These are phyloP conservation scores for Sinocyclocheilus maitianheensis DNA, from an alignment of 2,113 vertebrate genomes.

Conservation along the genomic window DNA sequence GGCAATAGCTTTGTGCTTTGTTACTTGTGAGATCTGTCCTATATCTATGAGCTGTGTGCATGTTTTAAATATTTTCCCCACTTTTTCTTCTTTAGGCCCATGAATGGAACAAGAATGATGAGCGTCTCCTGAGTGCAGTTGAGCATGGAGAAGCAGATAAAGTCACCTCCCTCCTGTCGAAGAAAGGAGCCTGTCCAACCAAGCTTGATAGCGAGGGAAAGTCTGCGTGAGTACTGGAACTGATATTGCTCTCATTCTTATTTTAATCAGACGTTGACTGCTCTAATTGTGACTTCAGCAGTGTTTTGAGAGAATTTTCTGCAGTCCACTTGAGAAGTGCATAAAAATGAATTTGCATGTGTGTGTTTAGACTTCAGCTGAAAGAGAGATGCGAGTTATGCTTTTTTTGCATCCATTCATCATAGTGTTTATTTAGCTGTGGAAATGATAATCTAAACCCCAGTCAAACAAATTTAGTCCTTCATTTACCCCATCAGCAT, in stretches of 20 bases:
- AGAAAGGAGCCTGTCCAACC: slow-evolving; percentile 91
- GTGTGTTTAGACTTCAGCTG: background rate
- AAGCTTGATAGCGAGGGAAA: slow-evolving; percentile 93
- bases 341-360: background rate
- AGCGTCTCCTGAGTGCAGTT: slow-evolving; percentile 92
- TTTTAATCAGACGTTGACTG: background rate
- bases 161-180: slow-evolving; percentile 87
- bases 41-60: background rate
- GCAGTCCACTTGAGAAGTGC: background rate
- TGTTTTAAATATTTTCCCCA: background rate
- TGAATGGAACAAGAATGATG: slow-evolving; percentile 97
- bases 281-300: background rate
- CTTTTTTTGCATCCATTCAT: background rate
- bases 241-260: background rate
- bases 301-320: background rate
- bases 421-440: background rate
- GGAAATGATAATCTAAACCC: slow-evolving; percentile 1
- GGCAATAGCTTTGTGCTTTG: background rate
- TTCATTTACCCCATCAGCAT: background rate
- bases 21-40: background rate
- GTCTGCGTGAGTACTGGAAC: slow-evolving; percentile 86
- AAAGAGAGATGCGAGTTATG: background rate
- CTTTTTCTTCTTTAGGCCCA: slow-evolving; percentile 76
- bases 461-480: background rate
- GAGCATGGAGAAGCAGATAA: slow-evolving; percentile 94